Evolutionary conservation across 2,797 vertebrate species (phyloP).

Genomic region (Pipistrellus nathusii): DNA sequence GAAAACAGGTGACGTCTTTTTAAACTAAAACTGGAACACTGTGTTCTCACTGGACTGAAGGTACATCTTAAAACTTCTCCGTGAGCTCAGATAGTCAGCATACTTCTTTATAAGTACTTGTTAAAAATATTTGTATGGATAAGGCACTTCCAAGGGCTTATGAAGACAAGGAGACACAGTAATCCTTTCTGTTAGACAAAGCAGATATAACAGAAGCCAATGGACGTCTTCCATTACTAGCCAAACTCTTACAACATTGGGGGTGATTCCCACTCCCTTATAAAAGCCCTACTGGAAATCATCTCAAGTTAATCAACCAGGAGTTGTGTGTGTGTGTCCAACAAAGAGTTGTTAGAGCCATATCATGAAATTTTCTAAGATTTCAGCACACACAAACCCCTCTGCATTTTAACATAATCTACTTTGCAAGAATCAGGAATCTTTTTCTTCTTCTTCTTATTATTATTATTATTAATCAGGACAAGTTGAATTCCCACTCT

Average conservation of each 20-base stretch:
- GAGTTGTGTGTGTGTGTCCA: neutral
- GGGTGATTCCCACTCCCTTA: neutral
- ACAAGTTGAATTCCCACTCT: neutral
- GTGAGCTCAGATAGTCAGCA: neutral
- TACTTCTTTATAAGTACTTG: neutral
- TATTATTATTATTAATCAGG: neutral
- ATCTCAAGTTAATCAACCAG: neutral
- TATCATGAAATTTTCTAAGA: neutral
- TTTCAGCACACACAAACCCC: neutral
- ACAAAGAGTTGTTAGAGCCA: neutral
- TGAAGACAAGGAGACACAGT: neutral
- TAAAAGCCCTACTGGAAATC: neutral
- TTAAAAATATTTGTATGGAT: neutral
- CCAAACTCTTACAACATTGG: neutral
- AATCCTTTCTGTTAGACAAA: neutral
- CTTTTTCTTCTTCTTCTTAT: neutral
- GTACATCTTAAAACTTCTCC: neutral
- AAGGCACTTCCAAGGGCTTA: neutral
- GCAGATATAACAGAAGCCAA: neutral
- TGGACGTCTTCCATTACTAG: neutral
- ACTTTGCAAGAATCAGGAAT: constrained; percentile 7
- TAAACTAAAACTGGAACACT: neutral
- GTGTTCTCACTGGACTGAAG: neutral
- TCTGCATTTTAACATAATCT: neutral
- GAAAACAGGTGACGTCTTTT: constrained; percentile 10